Evolutionary conservation across 2,888 invertebrate genomes (phyloP), one percentile per base, ranked within the genome.

Genomic region (Lordiphosa andalusiaca): DNA sequence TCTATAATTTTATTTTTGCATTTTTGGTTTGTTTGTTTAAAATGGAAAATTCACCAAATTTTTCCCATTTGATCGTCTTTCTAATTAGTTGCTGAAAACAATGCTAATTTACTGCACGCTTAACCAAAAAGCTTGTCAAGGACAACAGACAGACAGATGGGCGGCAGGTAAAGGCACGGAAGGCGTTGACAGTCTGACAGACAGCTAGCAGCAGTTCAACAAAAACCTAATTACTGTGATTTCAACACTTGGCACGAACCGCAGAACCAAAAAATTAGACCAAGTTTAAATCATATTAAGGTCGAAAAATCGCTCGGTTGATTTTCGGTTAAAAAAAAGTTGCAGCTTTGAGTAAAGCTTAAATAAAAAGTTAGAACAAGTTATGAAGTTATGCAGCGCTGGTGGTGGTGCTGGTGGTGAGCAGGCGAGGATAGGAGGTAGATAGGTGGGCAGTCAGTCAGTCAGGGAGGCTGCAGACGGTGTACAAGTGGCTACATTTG

Each of bases 361-460:
- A 25, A 61, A 44, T 60, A 52, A 62, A 80, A 77, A 64, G 49
- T 70, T 76, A 71, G 70, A 60, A 59, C 42, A 49, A 56, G 44
- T 56, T 63, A 44, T 36, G 64, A 63, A 63, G 65, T 63, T 64
- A 55, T 49, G 37, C 42, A 62, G 44, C 12, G 13, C 10, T 13
- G 16, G 44, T 2, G 13, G 13, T 13, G 16, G 44, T 2, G 16
- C 16, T 16, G 16, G 44, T 2, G 16, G 1, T 16, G 16, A 16
- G 16, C 16, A 1, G 2, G 16, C 1, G 16, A 16, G 16, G 16
- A 16, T 2, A 16, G 25, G 25, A 19, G 25, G 6, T 6, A 6
- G n/a, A 10, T n/a, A n/a, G n/a, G 10, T 13, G 6, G 44, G 33
- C 44, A 33, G 16, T 10, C 30, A 30, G 13, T 5, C 9, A 9